Evolutionary conservation across 2,888 invertebrate genomes (phyloP).

Genomic region (Cybosia mesomella): DNA sequence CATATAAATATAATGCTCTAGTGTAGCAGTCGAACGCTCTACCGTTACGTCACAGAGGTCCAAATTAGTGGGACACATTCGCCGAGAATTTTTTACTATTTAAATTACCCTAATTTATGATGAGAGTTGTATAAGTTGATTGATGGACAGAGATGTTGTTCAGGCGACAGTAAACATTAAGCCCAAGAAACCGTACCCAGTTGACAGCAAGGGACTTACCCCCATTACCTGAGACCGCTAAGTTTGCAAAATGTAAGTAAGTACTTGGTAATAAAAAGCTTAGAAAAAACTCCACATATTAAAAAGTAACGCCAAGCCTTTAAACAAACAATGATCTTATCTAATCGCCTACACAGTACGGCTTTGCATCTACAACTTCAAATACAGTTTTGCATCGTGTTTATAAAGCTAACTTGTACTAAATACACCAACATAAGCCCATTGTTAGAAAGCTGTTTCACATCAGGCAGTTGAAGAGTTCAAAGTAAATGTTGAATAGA

Average conservation of each 20-base stretch:
- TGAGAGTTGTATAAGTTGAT: too few relatives aligned
- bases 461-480: constrained; percentile 1
- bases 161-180: too few relatives aligned
- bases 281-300: neutral
- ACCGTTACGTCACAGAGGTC: too few relatives aligned
- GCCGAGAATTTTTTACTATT: too few relatives aligned
- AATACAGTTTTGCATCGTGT: constrained; percentile 14
- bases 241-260: neutral
- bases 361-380: constrained; percentile 22
- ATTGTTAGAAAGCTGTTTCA: constrained; percentile 17
- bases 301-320: neutral
- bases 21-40: too few relatives aligned
- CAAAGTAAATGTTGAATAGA: neutral
- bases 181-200: too few relatives aligned
- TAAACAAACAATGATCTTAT: constrained; percentile 15
- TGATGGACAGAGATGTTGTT: too few relatives aligned
- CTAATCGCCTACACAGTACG: constrained; percentile 16
- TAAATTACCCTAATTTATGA: too few relatives aligned
- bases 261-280: neutral
- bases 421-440: constrained; percentile 14
- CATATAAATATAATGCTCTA: too few relatives aligned
- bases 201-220: too few relatives aligned
- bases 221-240: too few relatives aligned
- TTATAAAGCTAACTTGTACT: constrained; percentile 8
- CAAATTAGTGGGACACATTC: too few relatives aligned